A percentile compares a stretch with the other conserved stretches of the same genome.
Evolutionary conservation across 2,888 invertebrate species (phyloP).

Genomic region (Ametastegia equiseti): DNA sequence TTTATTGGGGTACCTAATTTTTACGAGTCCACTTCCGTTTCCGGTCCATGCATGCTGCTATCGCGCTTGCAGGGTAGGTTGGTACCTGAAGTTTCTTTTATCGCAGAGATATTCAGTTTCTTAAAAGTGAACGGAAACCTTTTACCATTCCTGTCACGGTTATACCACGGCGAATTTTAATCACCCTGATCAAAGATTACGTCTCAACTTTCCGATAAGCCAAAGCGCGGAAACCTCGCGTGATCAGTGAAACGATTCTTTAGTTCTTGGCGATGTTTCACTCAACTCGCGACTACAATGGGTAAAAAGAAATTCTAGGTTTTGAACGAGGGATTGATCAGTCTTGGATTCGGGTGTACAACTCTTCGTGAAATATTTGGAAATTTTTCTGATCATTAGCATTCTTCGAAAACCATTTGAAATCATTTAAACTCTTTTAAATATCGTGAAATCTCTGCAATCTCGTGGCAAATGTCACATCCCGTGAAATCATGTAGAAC

Average conservation of each 20-base stretch:
- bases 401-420: too few species aligned
- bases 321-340: too few species aligned
- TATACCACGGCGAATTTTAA: conserved; percentile 19
- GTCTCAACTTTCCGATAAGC: background rate
- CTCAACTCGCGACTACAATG: too few species aligned
- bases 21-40: conserved; percentile 34
- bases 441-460: too few species aligned
- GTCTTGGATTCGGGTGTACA: too few species aligned
- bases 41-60: background rate
- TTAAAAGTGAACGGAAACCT: conserved; percentile 14
- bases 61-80: too few species aligned
- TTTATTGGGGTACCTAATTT: conserved; percentile 45
- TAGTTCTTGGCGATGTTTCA: background rate
- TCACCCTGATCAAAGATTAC: conserved; percentile 21
- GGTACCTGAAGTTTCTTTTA: conserved; percentile 9
- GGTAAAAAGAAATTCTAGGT: too few species aligned
- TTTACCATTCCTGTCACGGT: conserved; percentile 16
- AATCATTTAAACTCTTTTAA: too few species aligned
- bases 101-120: background rate
- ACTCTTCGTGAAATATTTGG: too few species aligned
- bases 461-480: too few species aligned
- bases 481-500: too few species aligned
- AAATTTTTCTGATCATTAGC: too few species aligned
- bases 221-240: background rate
- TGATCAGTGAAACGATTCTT: conserved; percentile 13